phyloP scores from a whole-genome alignment of 2,113 vertebrate genomes.

The Oryzias curvinotus region DNA sequence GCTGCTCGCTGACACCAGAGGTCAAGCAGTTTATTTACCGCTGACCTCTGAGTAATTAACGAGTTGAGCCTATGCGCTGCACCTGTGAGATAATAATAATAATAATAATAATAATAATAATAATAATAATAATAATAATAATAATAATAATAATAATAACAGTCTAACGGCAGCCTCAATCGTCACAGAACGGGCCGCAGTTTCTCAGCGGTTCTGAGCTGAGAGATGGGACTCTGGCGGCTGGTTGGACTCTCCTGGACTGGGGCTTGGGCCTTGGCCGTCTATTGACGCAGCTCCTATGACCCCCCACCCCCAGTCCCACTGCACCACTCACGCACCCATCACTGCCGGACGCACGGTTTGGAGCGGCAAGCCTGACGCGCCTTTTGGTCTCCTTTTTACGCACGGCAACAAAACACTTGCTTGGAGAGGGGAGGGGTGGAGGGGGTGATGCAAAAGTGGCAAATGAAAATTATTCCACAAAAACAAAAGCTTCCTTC shows the following conservation, averaged over 20 bases:
- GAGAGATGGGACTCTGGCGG: conserved; percentile 64
- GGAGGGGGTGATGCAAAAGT: conserved; percentile 55
- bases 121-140: conserved; percentile 64
- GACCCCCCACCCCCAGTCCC: conserved; percentile 18
- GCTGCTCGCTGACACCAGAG: conserved; percentile 30
- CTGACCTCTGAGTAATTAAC: conserved; percentile 27
- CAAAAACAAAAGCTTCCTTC: conserved; percentile 41
- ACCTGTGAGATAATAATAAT: conserved; percentile 46
- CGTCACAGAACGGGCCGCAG: conserved; percentile 35
- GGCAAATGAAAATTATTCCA: conserved; percentile 65
- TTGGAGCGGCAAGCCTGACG: conserved; percentile 54
- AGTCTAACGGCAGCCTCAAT: conserved; percentile 5
- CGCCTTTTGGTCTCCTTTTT: conserved; percentile 20
- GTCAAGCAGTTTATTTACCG: conserved; percentile 27
- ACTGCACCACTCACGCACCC: conserved; percentile 26
- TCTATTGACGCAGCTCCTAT: conserved; percentile 64
- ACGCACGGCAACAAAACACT: conserved; percentile 47
- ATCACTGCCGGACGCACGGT: conserved; percentile 55
- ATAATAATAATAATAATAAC: conserved; percentile 60
- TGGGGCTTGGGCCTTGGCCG: conserved; percentile 62
- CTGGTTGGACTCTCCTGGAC: conserved; percentile 65
- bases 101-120: conserved; percentile 55
- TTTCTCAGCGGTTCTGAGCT: conserved; percentile 35
- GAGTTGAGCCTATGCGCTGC: conserved; percentile 29
- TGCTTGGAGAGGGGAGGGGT: neutral